phyloP scores from a whole-genome alignment of 2,113 vertebrate genomes.

The Oenanthe melanoleuca region DNA sequence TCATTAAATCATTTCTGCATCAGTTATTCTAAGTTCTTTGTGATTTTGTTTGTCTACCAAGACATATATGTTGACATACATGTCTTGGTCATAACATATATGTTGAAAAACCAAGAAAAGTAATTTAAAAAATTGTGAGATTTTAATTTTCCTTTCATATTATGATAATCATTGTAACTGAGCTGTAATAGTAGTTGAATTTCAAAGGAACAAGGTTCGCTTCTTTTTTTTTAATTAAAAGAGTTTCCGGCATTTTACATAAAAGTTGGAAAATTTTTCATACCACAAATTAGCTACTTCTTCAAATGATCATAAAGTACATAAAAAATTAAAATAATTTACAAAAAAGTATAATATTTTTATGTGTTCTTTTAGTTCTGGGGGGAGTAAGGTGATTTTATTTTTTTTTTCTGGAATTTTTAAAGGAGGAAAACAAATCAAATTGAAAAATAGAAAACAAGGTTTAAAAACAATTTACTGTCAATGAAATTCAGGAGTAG shows the following conservation, averaged over 20 bases:
- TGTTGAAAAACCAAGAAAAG: neutral
- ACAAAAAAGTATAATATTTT: neutral
- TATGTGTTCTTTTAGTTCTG: neutral
- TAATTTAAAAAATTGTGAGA: neutral
- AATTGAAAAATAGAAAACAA: neutral
- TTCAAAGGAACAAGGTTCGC: neutral
- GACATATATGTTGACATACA: neutral
- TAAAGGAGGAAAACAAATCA: neutral
- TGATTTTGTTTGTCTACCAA: neutral
- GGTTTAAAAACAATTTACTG: neutral
- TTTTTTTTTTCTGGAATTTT: neutral
- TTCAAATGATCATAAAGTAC: neutral
- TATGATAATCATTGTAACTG: neutral
- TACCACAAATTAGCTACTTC: neutral
- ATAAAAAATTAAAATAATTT: neutral
- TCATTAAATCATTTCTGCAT: neutral
- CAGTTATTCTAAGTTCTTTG: neutral
- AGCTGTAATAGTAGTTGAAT: neutral
- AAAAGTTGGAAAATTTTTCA: neutral
- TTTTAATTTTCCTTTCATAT: neutral
- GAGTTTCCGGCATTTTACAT: neutral
- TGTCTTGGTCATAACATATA: neutral
- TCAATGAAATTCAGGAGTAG: neutral
- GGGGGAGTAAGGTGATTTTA: neutral
- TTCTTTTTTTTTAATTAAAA: neutral